phyloP scores from a whole-genome alignment of 2,888 invertebrate genomes.

The Spilosoma lubricipeda region DNA sequence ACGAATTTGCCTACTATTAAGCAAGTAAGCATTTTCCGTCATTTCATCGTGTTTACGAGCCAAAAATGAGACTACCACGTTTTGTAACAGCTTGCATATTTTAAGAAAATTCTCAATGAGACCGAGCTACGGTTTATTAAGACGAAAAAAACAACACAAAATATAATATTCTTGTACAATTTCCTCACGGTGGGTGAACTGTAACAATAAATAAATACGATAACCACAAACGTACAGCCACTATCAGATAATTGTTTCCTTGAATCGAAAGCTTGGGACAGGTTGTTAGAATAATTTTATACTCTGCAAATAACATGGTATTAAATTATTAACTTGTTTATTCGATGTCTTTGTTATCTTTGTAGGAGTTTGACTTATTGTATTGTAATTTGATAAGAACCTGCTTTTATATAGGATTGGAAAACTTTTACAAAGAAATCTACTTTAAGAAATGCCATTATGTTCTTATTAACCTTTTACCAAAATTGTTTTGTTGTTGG shows the following conservation, averaged over 20 bases:
- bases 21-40: background rate
- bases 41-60: conserved; percentile 2
- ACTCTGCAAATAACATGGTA: conserved; percentile 25
- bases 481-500: background rate
- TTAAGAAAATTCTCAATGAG: background rate
- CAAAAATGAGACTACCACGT: background rate
- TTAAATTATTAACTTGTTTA: background rate
- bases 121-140: background rate
- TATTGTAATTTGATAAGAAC: background rate
- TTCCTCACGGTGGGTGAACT: conserved; percentile 34
- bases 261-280: conserved; percentile 47
- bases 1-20: background rate
- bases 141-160: conserved; percentile 8
- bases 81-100: conserved; percentile 1
- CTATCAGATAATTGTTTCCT: conserved; percentile 68
- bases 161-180: conserved; percentile 44
- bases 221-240: conserved; percentile 44
- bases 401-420: background rate
- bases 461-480: background rate
- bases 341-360: background rate
- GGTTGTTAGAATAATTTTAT: conserved; percentile 50
- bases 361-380: background rate
- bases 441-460: background rate
- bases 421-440: background rate
- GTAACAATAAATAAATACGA: conserved; percentile 55